These are phyloP conservation scores for Helleia helle DNA, from an alignment of 2,888 invertebrate genomes.

Conservation along the genomic window DNA sequence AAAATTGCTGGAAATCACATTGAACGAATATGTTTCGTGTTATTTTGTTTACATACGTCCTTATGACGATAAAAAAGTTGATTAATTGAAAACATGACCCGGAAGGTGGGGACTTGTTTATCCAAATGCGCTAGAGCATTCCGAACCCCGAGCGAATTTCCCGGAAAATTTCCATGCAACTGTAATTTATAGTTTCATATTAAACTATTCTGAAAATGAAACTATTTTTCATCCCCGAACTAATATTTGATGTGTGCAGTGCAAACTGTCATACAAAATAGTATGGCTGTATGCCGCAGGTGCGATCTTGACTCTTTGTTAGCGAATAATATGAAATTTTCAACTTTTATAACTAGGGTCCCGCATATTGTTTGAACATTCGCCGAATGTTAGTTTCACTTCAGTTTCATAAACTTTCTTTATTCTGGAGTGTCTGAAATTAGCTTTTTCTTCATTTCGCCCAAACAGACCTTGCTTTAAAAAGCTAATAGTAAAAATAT, in stretches of 20 bases:
- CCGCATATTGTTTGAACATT: conserved; percentile 17
- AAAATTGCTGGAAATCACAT: no score
- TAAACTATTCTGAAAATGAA: conserved; percentile 8
- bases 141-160: no score
- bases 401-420: conserved; percentile 6
- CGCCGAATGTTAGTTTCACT: conserved; percentile 15
- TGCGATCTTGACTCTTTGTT: conserved; percentile 18
- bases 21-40: no score
- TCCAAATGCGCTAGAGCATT: no score
- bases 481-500: no score
- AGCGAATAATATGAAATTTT: conserved; percentile 19
- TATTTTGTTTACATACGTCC: no score
- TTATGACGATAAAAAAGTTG: no score
- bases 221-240: conserved; percentile 10
- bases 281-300: conserved; percentile 11
- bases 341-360: conserved; percentile 19
- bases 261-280: conserved; percentile 12
- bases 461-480: no score
- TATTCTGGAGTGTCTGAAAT: neutral
- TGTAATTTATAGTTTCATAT: conserved; percentile 4
- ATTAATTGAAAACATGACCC: no score
- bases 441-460: neutral
- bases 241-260: conserved; percentile 11
- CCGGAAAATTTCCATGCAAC: neutral
- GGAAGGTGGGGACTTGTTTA: no score